Base-by-base conservation (phyloP, 2,888 invertebrate species). In the Heliconius aoede region DNA sequence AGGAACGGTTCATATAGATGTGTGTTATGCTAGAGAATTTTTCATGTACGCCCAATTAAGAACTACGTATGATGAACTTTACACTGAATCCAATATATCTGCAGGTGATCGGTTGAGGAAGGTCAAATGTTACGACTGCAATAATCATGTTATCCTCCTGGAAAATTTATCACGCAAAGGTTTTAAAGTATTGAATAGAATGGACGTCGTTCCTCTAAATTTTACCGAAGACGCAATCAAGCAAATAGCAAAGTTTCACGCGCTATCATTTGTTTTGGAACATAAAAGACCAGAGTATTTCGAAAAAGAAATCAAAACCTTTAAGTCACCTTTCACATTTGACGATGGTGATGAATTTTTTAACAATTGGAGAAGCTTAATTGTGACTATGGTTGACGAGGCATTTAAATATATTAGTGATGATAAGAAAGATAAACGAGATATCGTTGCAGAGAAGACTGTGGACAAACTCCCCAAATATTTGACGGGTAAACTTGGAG, bases 111-210 rank as follows among this genome's bases (percentile, higher is more conserved):
- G 84, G 79, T 87, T 83, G 15, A 84, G 82, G 60, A 83, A 84
- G 24, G 82, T 83, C 0, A 86, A 88, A 76, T 81, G 80, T 72
- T 90, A 84, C 46, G 86, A 86, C 78, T 83, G 83, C 15, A 83
- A 83, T 71, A 71, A 79, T 9, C 82, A 87, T 73, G 83, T 85
- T 5, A 86, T 90, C 2, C 84, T 90, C 60, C 80, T 90, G 55
- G 88, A 90, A 78, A 88, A 91, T 79, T 67, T 89, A 15, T 67
- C 81, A 4, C 84, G 62, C 84, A 85, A 84, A 69, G 87, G 86
- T 4, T 89, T 81, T 68, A 81, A 74, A 24, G 84, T 84, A 0
- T 36, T 78, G 1, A 58, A 82, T 40, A 82, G 85, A 76, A 80
- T 83, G 74, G 82, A 85, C 26, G 74, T 82, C 0, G 77, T 83